phyloP scores from a whole-genome alignment of 2,797 vertebrate genomes.

The Catharus ustulatus region DNA sequence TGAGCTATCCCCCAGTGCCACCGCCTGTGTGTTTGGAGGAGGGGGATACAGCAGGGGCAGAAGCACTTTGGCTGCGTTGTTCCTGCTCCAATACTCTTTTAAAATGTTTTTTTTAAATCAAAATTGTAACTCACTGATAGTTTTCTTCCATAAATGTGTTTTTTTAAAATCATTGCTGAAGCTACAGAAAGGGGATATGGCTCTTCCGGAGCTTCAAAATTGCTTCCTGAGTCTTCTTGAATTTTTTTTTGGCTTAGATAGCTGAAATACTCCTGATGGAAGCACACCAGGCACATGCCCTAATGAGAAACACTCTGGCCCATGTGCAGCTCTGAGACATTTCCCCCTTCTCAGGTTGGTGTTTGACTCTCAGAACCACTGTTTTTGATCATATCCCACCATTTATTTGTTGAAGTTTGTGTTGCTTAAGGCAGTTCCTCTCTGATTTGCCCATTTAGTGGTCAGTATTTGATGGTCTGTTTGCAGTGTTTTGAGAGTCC shows the following conservation, averaged over 20 bases:
- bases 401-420: conserved; percentile 76
- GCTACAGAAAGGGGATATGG: neutral
- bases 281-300: neutral
- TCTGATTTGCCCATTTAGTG: conserved; percentile 77
- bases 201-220: conserved; percentile 38
- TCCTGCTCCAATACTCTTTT: neutral
- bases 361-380: conserved; percentile 72
- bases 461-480: conserved; percentile 92
- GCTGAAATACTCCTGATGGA: conserved; percentile 2
- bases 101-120: neutral
- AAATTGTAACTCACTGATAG: neutral
- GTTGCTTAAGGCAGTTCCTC: conserved; percentile 80
- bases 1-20: neutral
- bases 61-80: neutral
- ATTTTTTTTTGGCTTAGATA: neutral
- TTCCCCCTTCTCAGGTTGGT: conserved; percentile 67
- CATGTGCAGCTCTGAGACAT: conserved; percentile 48
- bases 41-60: neutral
- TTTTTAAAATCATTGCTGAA: neutral
- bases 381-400: conserved; percentile 74
- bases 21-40: neutral
- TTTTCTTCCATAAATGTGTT: neutral
- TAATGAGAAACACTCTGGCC: conserved; percentile 65
- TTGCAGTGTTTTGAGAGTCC: conserved; percentile 86
- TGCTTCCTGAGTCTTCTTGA: conserved; percentile 31